Base-by-base conservation (phyloP, 1,140 invertebrate species). In the Apis laboriosa region DNA sequence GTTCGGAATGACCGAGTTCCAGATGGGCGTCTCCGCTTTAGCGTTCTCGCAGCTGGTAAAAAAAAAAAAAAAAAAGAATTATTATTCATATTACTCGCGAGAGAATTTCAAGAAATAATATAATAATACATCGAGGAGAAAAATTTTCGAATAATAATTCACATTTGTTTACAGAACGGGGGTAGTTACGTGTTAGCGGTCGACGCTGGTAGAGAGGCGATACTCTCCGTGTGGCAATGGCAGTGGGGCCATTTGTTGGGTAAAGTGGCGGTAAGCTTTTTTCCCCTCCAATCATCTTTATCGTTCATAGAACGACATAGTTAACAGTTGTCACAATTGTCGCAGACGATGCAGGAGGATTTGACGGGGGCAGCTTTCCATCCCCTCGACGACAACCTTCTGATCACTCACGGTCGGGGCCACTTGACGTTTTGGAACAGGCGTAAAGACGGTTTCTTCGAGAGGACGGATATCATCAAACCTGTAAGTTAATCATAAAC, bases 391-490 rank as follows among this genome's bases (percentile, higher is more conserved):
- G 97, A 98, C 92, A 98, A 98, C 94, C 95, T 98, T 19, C 96
- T 99, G 73, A 98, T 99, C 71, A 98, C 98, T 1, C 98, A 98
- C 90, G 98, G 98, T 13, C 98, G 98, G 90, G 97, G 97, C 9
- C 98, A 99, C 93, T 94, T 99, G 63, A 97, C 97, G 0, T 99
- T 99, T 92, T 99, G 98, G 98, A 98, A 97, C 86, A 94, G 97
- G 80, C 94, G 97, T 74, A 98, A 98, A 93, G 97, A 98, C 91
- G 97, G 97, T 28, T 97, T 97, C 92, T 98, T 98, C 84, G 97
- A 98, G 92, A 95, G 97, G 83, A 97, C 97, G 0, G 97, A 98
- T 89, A 97, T 98, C 28, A 97, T 97, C 21, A 97, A 97, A 95
- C 96, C 96, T 58, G 97, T 97, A 94, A 95, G 92, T 89, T 5